Conservation (phyloP, 2,797 vertebrate genomes). For the Tinamus major region DNA sequence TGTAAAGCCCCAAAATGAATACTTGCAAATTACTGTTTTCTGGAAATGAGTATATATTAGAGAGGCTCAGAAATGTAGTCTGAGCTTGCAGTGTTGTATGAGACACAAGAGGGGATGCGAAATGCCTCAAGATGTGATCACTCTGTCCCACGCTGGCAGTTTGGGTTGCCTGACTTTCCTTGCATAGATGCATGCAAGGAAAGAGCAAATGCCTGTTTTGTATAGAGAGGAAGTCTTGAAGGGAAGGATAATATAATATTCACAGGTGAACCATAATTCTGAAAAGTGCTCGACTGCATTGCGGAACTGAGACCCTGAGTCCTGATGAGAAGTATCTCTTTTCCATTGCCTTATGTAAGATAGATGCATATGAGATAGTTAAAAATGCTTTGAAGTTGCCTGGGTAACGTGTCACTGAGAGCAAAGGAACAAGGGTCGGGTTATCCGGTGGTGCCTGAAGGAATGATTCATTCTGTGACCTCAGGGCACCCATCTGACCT, state of each 20-base stretch:
- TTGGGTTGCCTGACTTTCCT: background rate
- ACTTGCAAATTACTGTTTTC: background rate
- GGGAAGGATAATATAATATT: background rate
- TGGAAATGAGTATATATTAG: background rate
- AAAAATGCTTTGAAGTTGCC: background rate
- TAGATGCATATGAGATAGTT: background rate
- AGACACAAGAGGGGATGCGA: no score
- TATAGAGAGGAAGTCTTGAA: background rate
- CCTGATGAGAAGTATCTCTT: background rate
- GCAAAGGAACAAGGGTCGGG: background rate
- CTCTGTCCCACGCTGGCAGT: no score
- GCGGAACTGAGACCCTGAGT: background rate
- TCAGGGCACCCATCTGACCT: background rate
- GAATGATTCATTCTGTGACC: background rate
- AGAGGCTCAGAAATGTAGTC: background rate
- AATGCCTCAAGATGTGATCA: no score
- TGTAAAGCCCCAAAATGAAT: background rate
- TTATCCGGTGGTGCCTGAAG: background rate
- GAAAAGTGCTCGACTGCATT: background rate
- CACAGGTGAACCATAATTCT: accelerated
- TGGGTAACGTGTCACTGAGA: background rate
- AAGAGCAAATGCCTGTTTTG: background rate
- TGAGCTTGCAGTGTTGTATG: no score
- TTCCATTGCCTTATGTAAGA: accelerated
- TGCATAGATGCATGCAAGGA: background rate